phyloP scores from a whole-genome alignment of 2,888 invertebrate species.

The Andrena chrysosceles region DNA sequence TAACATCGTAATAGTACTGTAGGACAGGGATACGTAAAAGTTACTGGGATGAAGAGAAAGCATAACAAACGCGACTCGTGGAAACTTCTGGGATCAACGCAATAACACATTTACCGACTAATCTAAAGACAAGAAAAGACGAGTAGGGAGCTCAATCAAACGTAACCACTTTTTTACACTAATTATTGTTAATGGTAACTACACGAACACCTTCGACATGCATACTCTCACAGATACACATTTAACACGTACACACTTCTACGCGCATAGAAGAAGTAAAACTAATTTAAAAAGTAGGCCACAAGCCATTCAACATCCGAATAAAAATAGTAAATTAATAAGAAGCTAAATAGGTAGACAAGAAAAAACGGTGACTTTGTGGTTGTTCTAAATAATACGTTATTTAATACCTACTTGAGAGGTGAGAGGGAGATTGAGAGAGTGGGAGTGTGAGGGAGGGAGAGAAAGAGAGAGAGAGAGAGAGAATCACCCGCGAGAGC shows the following conservation, averaged over 20 bases:
- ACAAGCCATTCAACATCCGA: conserved; percentile 76
- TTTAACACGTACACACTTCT: conserved; percentile 47
- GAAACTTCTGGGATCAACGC: conserved; percentile 78
- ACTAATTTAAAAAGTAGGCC: conserved; percentile 40
- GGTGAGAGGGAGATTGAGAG: conserved; percentile 30
- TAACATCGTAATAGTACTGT: conserved; percentile 28
- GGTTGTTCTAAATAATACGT: conserved; percentile 70
- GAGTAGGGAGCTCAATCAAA: conserved; percentile 74
- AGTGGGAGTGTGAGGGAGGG: conserved; percentile 40
- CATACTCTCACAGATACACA: conserved; percentile 41
- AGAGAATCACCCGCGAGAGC: conserved; percentile 33
- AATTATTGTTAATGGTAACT: conserved; percentile 63
- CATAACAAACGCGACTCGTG: conserved; percentile 77
- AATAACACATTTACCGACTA: conserved; percentile 70
- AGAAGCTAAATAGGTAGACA: conserved; percentile 64
- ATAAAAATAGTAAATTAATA: conserved; percentile 71
- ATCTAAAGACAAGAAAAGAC: conserved; percentile 51
- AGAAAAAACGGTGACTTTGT: conserved; percentile 66
- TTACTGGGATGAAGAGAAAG: conserved; percentile 49
- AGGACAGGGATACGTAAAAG: conserved; percentile 48
- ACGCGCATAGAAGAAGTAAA: conserved; percentile 55
- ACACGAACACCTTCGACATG: conserved; percentile 51
- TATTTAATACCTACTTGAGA: conserved; percentile 68
- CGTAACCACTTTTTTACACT: conserved; percentile 63
- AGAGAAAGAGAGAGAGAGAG: conserved; percentile 9